phyloP scores from a whole-genome alignment of 2,888 invertebrate genomes.

The Chymomyza procnemis region DNA sequence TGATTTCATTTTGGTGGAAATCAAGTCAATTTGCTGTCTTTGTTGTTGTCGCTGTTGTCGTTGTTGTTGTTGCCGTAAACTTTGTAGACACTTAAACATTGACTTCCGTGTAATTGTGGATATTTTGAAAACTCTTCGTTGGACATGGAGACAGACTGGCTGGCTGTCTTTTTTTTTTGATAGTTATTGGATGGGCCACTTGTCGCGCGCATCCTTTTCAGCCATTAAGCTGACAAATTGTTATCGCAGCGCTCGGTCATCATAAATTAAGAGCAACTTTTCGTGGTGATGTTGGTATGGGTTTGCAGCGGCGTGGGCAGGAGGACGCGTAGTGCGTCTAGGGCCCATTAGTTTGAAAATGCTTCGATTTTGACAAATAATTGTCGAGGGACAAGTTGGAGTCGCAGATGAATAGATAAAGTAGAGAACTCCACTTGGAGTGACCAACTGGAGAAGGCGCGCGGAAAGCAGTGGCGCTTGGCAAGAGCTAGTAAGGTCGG shows the following conservation, averaged over 20 bases:
- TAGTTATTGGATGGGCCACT: neutral
- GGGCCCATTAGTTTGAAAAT: too few species aligned
- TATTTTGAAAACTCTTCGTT: neutral
- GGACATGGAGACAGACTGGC: neutral
- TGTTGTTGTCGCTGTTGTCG: neutral
- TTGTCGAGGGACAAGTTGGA: too few species aligned
- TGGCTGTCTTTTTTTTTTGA: neutral
- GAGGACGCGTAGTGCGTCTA: too few species aligned
- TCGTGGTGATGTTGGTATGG: neutral
- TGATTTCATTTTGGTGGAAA: neutral
- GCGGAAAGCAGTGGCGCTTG: too few species aligned
- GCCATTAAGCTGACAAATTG: slow-evolving; percentile 73
- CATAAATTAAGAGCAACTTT: slow-evolving; percentile 10
- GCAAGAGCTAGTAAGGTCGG: too few species aligned
- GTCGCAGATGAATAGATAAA: too few species aligned
- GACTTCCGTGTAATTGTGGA: slow-evolving; percentile 20
- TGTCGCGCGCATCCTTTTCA: slow-evolving; percentile 55
- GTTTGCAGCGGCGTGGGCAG: neutral
- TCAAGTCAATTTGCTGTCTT: neutral
- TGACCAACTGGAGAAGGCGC: too few species aligned
- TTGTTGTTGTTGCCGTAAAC: neutral
- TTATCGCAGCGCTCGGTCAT: slow-evolving; percentile 48
- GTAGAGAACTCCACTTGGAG: too few species aligned
- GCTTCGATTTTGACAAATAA: too few species aligned
- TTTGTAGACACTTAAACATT: slow-evolving; percentile 10